Evolutionary conservation across 2,797 vertebrate species (phyloP).

Genomic region (Mormyrus hasselquistii): DNA sequence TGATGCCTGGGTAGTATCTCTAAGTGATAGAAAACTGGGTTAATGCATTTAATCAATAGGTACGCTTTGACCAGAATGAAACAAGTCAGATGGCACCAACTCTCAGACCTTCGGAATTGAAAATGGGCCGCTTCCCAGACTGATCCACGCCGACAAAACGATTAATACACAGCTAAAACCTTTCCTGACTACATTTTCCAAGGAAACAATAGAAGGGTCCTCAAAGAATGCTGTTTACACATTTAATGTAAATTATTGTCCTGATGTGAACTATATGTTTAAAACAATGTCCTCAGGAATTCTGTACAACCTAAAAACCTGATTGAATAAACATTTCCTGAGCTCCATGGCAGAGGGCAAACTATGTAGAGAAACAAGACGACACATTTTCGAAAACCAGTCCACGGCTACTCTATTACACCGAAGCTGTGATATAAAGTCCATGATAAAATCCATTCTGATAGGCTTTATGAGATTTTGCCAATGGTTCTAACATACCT

Average conservation of each 20-base stretch:
- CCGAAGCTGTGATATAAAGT: background rate
- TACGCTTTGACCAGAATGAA: background rate
- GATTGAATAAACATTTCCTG: background rate
- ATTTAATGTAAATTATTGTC: background rate
- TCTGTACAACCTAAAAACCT: background rate
- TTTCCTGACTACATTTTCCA: background rate
- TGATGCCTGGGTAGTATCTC: background rate
- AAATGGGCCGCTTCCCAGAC: background rate
- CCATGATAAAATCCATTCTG: background rate
- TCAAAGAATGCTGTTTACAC: background rate
- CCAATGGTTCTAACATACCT: background rate
- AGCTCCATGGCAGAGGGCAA: background rate
- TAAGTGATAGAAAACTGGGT: background rate
- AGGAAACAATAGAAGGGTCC: background rate
- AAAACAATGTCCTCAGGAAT: background rate
- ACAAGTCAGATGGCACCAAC: background rate
- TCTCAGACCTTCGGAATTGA: background rate
- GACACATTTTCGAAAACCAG: background rate
- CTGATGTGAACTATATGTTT: background rate
- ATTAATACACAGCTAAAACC: background rate
- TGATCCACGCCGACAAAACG: background rate
- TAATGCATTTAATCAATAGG: background rate
- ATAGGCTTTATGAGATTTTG: background rate
- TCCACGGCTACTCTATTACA: background rate
- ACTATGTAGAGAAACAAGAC: background rate